A percentile compares a stretch with the other conserved stretches of the same genome.
phyloP scores from a whole-genome alignment of 2,888 invertebrate genomes.

The Ophraella communa region DNA sequence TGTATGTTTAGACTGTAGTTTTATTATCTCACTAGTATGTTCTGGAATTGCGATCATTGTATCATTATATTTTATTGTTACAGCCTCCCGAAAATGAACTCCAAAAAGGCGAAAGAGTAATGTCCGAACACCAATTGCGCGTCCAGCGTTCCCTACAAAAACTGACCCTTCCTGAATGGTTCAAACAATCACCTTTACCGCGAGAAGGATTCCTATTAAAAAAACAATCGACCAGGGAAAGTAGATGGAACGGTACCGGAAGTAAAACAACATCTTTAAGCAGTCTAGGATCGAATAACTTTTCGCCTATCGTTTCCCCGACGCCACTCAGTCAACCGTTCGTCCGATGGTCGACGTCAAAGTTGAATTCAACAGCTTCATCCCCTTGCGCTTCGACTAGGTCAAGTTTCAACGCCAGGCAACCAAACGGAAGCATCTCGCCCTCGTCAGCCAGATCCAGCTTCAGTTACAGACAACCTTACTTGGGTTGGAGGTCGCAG shows the following conservation, averaged over 20 bases:
- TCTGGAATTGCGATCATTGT: too few species aligned
- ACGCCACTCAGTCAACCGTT: conserved; percentile 60
- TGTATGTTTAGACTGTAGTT: too few species aligned
- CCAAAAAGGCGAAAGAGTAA: conserved; percentile 84
- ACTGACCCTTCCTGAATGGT: conserved; percentile 96
- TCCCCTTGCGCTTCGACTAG: conserved; percentile 77
- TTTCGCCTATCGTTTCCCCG: conserved; percentile 57
- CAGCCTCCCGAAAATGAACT: conserved; percentile 95
- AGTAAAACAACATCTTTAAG: conserved; percentile 88
- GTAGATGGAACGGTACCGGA: conserved; percentile 62
- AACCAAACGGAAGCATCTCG: conserved; percentile 67
- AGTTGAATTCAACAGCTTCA: conserved; percentile 75
- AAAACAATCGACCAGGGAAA: conserved; percentile 62
- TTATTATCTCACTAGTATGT: too few species aligned
- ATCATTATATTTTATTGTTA: conserved; percentile 49
- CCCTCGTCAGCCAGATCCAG: conserved; percentile 75
- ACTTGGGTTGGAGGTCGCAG: conserved; percentile 87
- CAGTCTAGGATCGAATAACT: conserved; percentile 66
- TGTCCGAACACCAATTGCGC: conserved; percentile 93
- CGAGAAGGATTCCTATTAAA: conserved; percentile 82
- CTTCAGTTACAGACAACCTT: conserved; percentile 86
- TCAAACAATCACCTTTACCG: conserved; percentile 73
- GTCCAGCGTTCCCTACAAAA: conserved; percentile 93
- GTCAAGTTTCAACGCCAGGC: conserved; percentile 72
- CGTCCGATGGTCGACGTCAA: conserved; percentile 77